Evolutionary conservation across 2,113 vertebrate species (phyloP).

Genomic region (Ophiodon elongatus): DNA sequence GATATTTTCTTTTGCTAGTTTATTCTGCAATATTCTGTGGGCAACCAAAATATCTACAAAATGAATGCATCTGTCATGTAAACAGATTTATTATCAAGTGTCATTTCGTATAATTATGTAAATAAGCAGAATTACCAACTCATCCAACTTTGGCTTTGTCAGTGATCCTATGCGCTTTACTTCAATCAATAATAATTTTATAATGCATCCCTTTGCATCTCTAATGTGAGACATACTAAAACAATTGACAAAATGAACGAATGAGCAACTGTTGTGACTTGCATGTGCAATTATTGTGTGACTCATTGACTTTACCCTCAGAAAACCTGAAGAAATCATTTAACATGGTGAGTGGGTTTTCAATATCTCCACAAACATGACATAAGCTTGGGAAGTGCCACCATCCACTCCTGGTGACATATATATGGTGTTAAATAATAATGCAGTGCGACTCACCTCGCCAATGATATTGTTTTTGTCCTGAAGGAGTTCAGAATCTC

Average conservation of each 20-base stretch:
- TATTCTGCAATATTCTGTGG: background rate
- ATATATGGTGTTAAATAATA: slow-evolving; percentile 9
- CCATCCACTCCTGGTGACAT: background rate
- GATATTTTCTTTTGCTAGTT: too few relatives aligned
- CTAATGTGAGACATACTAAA: background rate
- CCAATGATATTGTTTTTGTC: slow-evolving; percentile 25
- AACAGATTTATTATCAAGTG: background rate
- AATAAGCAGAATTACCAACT: background rate
- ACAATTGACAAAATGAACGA: background rate
- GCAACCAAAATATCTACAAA: background rate
- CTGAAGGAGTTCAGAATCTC: slow-evolving; percentile 27
- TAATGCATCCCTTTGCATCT: background rate
- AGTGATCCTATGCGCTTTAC: too few relatives aligned
- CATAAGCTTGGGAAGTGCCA: background rate
- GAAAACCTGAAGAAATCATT: background rate
- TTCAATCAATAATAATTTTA: background rate
- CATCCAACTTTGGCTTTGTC: too few relatives aligned
- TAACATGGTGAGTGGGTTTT: background rate
- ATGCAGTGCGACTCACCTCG: background rate
- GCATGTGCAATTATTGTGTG: background rate
- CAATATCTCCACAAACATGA: background rate
- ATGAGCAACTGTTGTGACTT: background rate
- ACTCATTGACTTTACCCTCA: background rate
- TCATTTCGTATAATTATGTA: slow-evolving; percentile 9
- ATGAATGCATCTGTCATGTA: background rate